Conservation (phyloP, 1,140 invertebrate genomes). For the Philaenus spumarius region DNA sequence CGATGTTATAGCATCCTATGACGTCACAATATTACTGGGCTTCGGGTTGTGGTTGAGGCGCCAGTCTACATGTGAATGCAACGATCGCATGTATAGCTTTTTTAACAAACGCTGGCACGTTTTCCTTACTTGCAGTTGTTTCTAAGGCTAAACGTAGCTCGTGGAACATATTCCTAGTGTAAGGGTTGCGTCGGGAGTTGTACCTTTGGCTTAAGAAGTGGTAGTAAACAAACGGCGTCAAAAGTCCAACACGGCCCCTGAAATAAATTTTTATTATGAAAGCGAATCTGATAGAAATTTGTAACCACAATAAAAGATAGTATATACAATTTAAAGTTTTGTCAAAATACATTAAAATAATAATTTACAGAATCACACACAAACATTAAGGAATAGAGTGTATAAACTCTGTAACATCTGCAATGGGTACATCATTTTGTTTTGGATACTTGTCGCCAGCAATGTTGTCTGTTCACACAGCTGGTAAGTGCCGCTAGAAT, state of each 20-base stretch:
- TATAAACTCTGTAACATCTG: too few species aligned
- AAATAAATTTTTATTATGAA: constrained; percentile 38
- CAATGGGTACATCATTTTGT: too few species aligned
- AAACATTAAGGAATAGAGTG: too few species aligned
- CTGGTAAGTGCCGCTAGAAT: too few species aligned
- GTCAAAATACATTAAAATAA: too few species aligned
- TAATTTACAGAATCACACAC: too few species aligned
- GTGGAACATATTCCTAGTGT: constrained; percentile 81
- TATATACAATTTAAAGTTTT: too few species aligned
- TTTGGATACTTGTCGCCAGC: too few species aligned
- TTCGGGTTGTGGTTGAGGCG: constrained; percentile 14
- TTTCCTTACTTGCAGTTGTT: constrained; percentile 50
- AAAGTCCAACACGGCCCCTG: constrained; percentile 75
- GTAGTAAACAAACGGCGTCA: constrained; percentile 92
- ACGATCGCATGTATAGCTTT: constrained; percentile 31
- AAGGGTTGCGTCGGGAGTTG: constrained; percentile 88
- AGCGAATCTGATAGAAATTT: too few species aligned
- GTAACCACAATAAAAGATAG: too few species aligned
- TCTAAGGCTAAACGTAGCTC: constrained; percentile 63
- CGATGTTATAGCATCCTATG: too few species aligned
- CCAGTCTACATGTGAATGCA: constrained; percentile 24
- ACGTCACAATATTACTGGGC: constrained; percentile 13
- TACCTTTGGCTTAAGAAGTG: constrained; percentile 87
- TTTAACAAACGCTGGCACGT: constrained; percentile 50
- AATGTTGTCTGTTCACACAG: too few species aligned